Conservation (phyloP, 2,113 vertebrate genomes). For the Zosterops lateralis region DNA sequence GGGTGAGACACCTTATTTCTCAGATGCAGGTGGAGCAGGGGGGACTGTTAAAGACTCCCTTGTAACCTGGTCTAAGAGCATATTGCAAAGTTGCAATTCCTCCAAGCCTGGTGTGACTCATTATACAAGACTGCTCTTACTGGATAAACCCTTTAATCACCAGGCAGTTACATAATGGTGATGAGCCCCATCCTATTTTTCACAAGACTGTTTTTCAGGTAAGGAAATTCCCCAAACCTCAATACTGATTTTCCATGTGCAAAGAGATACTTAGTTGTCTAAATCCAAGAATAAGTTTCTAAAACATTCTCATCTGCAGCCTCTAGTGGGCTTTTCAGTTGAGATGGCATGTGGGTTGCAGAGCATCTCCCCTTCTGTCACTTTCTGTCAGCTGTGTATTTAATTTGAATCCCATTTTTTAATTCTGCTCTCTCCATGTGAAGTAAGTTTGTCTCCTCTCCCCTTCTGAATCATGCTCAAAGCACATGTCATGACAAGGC, state of each 20-base stretch:
- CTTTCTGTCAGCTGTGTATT: neutral
- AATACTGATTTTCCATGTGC: neutral
- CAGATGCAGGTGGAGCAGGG: neutral
- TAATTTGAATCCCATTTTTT: neutral
- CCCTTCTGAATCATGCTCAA: neutral
- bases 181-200: neutral
- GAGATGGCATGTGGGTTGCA: neutral
- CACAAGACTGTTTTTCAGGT: neutral
- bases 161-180: neutral
- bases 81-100: fast-evolving
- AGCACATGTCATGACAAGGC: neutral
- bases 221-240: neutral
- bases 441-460: neutral
- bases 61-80: neutral
- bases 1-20: neutral
- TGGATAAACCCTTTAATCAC: neutral
- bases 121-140: neutral
- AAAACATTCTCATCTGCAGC: neutral
- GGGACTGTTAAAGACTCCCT: neutral
- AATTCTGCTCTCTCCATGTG: neutral
- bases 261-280: neutral
- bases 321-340: neutral
- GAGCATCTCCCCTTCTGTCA: neutral
- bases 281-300: neutral
- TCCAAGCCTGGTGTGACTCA: neutral